phyloP scores from a whole-genome alignment of 92 coral and sea anemone species.

The Zoanthus sansibaricus region DNA sequence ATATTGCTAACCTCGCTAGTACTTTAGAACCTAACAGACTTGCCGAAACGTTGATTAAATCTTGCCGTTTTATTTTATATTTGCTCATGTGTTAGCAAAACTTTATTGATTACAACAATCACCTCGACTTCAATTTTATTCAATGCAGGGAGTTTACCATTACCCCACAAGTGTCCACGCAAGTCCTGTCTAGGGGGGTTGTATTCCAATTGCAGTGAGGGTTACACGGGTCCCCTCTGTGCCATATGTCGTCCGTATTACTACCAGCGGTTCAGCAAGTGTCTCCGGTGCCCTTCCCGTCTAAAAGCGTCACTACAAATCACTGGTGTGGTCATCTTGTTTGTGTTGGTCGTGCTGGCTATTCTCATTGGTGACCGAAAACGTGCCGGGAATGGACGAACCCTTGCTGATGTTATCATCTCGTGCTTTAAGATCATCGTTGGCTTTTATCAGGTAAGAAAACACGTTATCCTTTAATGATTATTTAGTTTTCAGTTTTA shows the following conservation, averaged over 20 bases:
- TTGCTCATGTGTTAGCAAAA: no score
- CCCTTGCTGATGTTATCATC: slow-evolving; percentile 62
- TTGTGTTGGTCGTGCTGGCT: slow-evolving; percentile 53
- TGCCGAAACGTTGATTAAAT: no score
- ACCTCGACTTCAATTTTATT: background rate
- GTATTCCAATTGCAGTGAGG: slow-evolving; percentile 39
- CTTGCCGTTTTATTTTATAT: no score
- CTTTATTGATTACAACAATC: background rate
- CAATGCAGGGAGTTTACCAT: slow-evolving; percentile 18
- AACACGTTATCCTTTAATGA: background rate
- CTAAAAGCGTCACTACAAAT: slow-evolving; percentile 26
- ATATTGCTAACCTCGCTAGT: no score
- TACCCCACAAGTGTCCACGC: slow-evolving; percentile 45
- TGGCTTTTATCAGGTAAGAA: slow-evolving; percentile 66
- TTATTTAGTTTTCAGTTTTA: background rate
- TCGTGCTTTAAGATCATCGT: slow-evolving; percentile 70
- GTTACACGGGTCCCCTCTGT: slow-evolving; percentile 51
- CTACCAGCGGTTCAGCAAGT: slow-evolving; percentile 46
- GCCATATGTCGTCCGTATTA: slow-evolving; percentile 36
- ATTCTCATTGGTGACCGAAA: slow-evolving; percentile 65
- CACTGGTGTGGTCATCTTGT: slow-evolving; percentile 53
- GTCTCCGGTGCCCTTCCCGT: slow-evolving; percentile 43
- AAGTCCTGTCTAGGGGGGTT: slow-evolving; percentile 51
- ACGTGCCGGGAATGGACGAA: slow-evolving; percentile 57
- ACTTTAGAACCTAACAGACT: no score